Percentiles rank a stretch among this genome's conserved stretches.
These are phyloP conservation scores for Ictalurus furcatus DNA, from an alignment of 2,113 vertebrate genomes.

Conservation along the genomic window DNA sequence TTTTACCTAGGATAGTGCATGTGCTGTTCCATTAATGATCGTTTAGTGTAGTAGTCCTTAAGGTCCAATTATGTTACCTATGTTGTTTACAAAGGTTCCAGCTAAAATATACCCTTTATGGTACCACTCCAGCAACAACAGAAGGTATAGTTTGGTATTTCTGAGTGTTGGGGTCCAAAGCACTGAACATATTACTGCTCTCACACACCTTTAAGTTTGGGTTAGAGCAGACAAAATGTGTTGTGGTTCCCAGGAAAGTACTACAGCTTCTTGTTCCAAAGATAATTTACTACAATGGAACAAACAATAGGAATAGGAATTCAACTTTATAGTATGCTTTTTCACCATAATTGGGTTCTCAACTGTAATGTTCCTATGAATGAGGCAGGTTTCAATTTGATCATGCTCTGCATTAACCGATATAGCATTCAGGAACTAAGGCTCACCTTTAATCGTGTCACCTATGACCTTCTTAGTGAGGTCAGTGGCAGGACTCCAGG, in stretches of 20 bases:
- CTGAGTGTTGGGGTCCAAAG: neutral
- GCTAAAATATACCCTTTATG: neutral
- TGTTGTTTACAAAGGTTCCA: neutral
- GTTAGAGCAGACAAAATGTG: neutral
- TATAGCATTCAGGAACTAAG: neutral
- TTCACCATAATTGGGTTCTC: neutral
- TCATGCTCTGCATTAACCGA: neutral
- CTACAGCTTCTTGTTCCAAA: neutral
- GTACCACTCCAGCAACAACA: neutral
- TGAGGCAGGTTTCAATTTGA: neutral
- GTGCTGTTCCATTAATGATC: neutral
- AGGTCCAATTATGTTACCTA: neutral
- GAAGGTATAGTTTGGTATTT: neutral
- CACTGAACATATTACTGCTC: neutral
- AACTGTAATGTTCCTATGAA: neutral
- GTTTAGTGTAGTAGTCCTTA: neutral
- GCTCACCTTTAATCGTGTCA: slow-evolving; percentile 77
- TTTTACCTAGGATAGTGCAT: neutral
- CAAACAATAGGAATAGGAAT: neutral
- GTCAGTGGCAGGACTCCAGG: slow-evolving; percentile 82
- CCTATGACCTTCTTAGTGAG: slow-evolving; percentile 86
- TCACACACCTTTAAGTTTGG: neutral
- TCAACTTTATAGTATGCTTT: neutral
- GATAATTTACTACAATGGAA: neutral
- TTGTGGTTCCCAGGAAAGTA: neutral